These are phyloP conservation scores for Tichodroma muraria DNA, from an alignment of 2,113 vertebrate genomes.

Conservation along the genomic window DNA sequence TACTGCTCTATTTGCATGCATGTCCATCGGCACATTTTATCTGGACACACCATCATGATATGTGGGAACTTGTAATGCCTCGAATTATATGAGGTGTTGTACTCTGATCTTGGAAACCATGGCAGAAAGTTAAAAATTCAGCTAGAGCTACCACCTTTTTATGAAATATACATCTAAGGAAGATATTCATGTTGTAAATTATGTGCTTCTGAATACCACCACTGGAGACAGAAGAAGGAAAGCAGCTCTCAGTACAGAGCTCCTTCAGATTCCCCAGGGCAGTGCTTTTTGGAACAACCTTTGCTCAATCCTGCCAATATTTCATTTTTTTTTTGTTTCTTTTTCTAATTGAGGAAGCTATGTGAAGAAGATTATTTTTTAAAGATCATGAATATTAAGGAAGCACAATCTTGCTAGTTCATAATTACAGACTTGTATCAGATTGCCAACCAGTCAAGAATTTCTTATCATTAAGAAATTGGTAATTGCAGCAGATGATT, in stretches of 20 bases:
- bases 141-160: not conserved
- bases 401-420: not conserved
- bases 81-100: not conserved
- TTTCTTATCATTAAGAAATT: constrained; percentile 1
- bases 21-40: not conserved
- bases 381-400: not conserved
- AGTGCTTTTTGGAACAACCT: not conserved
- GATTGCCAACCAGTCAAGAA: not conserved
- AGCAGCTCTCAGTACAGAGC: not conserved
- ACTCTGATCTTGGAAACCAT: not conserved
- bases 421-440: not conserved
- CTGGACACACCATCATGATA: not conserved
- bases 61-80: not conserved
- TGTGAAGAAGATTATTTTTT: not conserved
- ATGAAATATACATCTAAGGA: not conserved
- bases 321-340: not conserved
- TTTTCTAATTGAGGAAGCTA: not conserved
- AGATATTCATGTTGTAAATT: not conserved
- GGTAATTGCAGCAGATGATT: not conserved
- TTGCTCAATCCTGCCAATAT: not conserved
- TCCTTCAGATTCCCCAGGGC: not conserved
- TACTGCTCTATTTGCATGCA: not conserved
- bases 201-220: not conserved
- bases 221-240: not conserved
- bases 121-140: not conserved